phyloP scores from a whole-genome alignment of 2,888 invertebrate genomes.

The Synanthedon formicaeformis region DNA sequence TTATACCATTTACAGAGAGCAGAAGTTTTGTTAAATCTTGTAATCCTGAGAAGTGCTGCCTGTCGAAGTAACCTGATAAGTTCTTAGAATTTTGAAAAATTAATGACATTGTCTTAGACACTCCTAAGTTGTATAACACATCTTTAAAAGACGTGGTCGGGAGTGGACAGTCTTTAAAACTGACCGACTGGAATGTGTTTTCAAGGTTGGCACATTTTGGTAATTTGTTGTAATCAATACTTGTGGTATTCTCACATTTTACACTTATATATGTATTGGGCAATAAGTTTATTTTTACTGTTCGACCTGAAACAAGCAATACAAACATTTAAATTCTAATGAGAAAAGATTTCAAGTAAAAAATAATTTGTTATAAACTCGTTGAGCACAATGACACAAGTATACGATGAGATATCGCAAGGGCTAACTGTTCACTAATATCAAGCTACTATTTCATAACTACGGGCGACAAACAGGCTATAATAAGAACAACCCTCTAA shows the following conservation, averaged over 20 bases:
- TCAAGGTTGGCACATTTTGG: constrained; percentile 56
- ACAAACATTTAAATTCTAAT: background rate
- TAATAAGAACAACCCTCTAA: no score
- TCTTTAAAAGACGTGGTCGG: constrained; percentile 62
- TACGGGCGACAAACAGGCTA: no score
- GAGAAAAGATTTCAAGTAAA: background rate
- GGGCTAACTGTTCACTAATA: no score
- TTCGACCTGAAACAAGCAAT: constrained; percentile 43
- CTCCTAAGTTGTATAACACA: constrained; percentile 54
- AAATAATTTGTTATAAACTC: no score
- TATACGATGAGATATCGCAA: no score
- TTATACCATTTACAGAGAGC: constrained; percentile 73
- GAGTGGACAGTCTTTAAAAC: constrained; percentile 66
- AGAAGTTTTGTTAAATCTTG: constrained; percentile 65
- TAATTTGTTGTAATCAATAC: constrained; percentile 51
- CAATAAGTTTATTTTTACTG: constrained; percentile 50
- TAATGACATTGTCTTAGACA: constrained; percentile 61
- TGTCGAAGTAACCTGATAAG: constrained; percentile 66
- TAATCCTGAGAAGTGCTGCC: constrained; percentile 71
- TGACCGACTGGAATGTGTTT: constrained; percentile 54
- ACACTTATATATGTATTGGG: constrained; percentile 55
- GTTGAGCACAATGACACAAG: no score
- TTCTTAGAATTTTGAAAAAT: constrained; percentile 68
- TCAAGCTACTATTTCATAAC: no score
- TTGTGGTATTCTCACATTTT: constrained; percentile 51